These are phyloP conservation scores for Cyphomyrus plagiostoma DNA, from an alignment of 2,113 vertebrate species.

Conservation along the genomic window DNA sequence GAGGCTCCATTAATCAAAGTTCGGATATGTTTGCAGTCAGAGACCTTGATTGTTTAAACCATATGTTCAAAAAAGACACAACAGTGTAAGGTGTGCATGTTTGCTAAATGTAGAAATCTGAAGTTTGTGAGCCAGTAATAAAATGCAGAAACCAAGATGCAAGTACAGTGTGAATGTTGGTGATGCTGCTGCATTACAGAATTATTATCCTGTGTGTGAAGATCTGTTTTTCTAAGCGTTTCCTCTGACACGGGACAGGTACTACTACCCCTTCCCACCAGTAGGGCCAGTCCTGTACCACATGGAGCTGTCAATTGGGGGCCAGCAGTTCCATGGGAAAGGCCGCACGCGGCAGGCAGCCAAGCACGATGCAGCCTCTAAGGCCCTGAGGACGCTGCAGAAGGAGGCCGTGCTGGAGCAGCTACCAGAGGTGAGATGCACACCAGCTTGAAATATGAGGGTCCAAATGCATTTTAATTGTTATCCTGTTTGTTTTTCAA, in stretches of 20 bases:
- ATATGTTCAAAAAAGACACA: neutral
- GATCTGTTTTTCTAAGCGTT: neutral
- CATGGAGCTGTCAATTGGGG: conserved; percentile 92
- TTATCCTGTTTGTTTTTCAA: neutral
- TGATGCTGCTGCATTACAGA: neutral
- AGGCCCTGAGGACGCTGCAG: conserved; percentile 85
- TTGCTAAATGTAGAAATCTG: neutral
- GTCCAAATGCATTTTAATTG: neutral
- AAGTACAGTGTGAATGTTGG: neutral
- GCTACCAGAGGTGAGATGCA: conserved; percentile 62
- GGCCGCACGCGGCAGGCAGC: conserved; percentile 89
- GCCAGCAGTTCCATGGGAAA: conserved; percentile 92
- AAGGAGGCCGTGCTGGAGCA: conserved; percentile 85
- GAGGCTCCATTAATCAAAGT: neutral
- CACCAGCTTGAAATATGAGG: neutral
- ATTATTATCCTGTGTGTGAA: neutral
- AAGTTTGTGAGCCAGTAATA: conserved; percentile 1
- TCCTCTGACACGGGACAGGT: conserved; percentile 60
- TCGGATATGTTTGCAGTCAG: neutral
- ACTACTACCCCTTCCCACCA: conserved; percentile 92
- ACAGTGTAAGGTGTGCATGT: neutral
- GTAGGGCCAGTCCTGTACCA: conserved; percentile 88
- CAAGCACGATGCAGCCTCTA: conserved; percentile 88
- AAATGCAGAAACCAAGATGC: neutral
- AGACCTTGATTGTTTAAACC: neutral